Evolutionary conservation across 2,888 invertebrate species (phyloP).

Genomic region (Dolichopus griseipennis): DNA sequence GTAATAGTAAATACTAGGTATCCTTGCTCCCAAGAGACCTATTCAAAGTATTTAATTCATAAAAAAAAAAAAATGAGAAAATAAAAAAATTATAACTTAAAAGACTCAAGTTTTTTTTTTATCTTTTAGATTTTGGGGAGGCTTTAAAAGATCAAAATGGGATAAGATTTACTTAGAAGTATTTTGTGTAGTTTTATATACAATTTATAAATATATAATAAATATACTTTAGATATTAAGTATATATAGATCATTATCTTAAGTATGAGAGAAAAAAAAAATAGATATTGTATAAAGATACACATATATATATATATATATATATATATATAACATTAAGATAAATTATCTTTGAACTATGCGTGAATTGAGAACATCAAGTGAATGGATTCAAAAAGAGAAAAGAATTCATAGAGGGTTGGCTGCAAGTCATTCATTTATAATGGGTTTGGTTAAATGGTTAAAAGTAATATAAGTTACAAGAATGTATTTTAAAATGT

Average conservation of each 20-base stretch:
- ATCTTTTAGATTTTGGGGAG: too few relatives aligned
- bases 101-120: background rate
- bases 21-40: background rate
- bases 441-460: background rate
- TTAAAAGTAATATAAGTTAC: too few relatives aligned
- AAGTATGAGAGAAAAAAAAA: too few relatives aligned
- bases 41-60: constrained; percentile 3
- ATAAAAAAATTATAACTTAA: too few relatives aligned
- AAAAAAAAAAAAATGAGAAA: background rate
- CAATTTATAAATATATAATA: too few relatives aligned
- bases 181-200: too few relatives aligned
- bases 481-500: background rate
- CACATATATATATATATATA: background rate
- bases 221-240: background rate
- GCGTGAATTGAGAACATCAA: background rate
- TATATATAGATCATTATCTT: too few relatives aligned
- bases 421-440: background rate
- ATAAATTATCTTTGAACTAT: background rate
- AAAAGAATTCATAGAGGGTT: background rate
- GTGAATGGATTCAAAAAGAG: background rate
- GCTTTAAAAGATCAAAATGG: too few relatives aligned
- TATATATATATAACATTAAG: background rate
- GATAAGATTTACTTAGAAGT: too few relatives aligned
- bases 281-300: too few relatives aligned
- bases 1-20: too few relatives aligned